phyloP scores from a whole-genome alignment of 1,140 invertebrate genomes.

The Druon quercuslanigerum region DNA sequence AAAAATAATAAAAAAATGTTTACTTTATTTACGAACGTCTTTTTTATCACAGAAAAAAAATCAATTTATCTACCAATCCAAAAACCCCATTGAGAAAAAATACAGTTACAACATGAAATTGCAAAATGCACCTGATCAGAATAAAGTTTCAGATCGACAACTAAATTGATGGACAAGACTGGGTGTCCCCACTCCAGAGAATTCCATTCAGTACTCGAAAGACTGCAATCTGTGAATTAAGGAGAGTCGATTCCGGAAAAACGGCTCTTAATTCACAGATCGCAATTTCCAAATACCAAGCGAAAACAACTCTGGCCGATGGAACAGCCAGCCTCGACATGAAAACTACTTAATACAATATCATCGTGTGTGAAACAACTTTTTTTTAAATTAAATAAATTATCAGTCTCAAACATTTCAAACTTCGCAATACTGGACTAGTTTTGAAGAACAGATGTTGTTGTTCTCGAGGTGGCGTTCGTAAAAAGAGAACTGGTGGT shows the following conservation, averaged over 20 bases:
- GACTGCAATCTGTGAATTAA: background rate
- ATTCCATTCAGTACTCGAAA: background rate
- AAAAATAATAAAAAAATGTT: background rate
- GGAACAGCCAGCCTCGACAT: slow-evolving; percentile 42
- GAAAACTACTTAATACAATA: slow-evolving; percentile 45
- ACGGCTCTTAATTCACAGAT: background rate
- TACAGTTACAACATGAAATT: background rate
- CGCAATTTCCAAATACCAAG: background rate
- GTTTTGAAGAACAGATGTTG: slow-evolving; percentile 4
- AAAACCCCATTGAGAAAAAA: background rate
- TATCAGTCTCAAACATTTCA: slow-evolving; percentile 43
- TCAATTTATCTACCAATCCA: background rate
- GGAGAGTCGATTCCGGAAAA: background rate
- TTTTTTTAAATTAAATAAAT: no score
- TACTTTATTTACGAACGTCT: slow-evolving; percentile 10
- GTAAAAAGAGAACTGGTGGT: slow-evolving; percentile 11
- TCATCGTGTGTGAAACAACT: slow-evolving; percentile 28
- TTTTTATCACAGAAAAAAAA: background rate
- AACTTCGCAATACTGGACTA: background rate
- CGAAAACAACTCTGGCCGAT: background rate
- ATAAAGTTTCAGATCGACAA: background rate
- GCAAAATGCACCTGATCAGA: background rate
- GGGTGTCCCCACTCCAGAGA: background rate
- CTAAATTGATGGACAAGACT: background rate
- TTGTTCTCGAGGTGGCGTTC: background rate